Evolutionary conservation across 2,113 vertebrate species (phyloP).

Genomic region (Myanophis thanlyinensis): DNA sequence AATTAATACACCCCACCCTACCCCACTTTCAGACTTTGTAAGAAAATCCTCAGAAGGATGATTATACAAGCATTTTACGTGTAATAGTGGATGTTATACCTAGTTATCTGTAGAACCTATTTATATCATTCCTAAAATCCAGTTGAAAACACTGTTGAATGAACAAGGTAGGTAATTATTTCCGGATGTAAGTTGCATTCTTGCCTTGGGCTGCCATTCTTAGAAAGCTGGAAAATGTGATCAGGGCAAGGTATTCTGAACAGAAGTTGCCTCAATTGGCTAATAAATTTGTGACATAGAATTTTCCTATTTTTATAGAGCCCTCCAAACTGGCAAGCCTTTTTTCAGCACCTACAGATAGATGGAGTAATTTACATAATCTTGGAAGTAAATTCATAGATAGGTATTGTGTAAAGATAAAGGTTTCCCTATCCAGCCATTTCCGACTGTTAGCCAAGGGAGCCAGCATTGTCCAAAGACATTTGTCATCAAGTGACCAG

Average conservation of each 20-base stretch:
- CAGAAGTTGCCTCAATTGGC: not conserved
- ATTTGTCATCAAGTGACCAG: too few species aligned
- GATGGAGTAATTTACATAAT: not conserved
- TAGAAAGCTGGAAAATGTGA: not conserved
- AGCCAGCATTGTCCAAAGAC: not conserved
- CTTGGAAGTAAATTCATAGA: not conserved
- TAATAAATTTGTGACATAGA: not conserved
- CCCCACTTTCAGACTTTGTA: not conserved
- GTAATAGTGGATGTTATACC: not conserved
- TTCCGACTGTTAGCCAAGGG: not conserved
- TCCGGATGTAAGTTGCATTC: not conserved
- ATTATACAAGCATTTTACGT: not conserved
- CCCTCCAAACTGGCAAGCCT: not conserved
- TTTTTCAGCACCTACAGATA: not conserved
- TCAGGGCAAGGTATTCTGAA: not conserved
- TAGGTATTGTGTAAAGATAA: not conserved
- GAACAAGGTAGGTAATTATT: fast-evolving
- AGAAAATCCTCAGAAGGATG: not conserved
- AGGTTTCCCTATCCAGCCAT: not conserved
- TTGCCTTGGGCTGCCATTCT: not conserved
- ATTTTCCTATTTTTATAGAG: not conserved
- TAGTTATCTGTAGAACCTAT: not conserved
- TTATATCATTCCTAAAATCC: not conserved
- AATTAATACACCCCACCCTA: not conserved
- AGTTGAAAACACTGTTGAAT: not conserved